Conservation (phyloP, 2,797 vertebrate species). For the Hozukius guyotensis region DNA sequence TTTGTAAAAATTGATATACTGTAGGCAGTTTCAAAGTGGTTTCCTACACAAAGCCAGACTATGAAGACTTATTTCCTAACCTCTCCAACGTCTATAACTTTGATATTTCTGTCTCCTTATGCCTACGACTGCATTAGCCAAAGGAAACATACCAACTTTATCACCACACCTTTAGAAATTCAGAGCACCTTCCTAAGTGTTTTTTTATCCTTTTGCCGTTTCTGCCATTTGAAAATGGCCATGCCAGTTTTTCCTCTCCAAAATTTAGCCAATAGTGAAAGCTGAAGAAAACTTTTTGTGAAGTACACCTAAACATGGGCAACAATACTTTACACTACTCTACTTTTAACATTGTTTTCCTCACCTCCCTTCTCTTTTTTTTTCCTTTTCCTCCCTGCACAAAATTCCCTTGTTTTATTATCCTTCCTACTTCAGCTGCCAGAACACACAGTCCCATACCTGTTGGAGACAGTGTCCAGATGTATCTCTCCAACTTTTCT, state of each 20-base stretch:
- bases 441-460: slow-evolving; percentile 58
- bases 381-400: background rate
- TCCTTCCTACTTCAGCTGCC: slow-evolving; percentile 29
- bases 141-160: background rate
- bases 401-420: slow-evolving; percentile 40
- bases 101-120: background rate
- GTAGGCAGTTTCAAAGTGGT: background rate
- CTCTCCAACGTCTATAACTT: background rate
- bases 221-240: background rate
- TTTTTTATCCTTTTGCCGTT: background rate
- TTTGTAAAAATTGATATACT: background rate
- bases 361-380: background rate
- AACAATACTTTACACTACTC: background rate
- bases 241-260: background rate
- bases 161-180: background rate
- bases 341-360: background rate
- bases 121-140: background rate
- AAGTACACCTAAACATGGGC: background rate
- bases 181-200: background rate
- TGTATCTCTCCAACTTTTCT: slow-evolving; percentile 37
- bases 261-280: background rate
- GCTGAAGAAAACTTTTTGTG: background rate
- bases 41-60: slow-evolving; percentile 2
- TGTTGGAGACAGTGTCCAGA: slow-evolving; percentile 63
- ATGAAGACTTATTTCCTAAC: background rate